Base-by-base conservation (phyloP, 2,797 vertebrate genomes). In the Chaenodraco wilsoni region DNA sequence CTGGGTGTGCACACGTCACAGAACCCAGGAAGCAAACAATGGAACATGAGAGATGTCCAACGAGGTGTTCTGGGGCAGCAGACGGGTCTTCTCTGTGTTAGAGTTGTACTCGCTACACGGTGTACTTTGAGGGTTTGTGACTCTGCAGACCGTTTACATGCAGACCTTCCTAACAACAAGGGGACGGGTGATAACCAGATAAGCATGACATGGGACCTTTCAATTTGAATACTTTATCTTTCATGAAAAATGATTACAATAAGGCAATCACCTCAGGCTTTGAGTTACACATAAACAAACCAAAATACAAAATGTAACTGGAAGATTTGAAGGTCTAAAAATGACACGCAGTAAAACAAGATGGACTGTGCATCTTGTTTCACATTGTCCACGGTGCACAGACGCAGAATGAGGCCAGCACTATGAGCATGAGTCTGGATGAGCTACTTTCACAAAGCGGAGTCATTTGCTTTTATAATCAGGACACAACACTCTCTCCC, bases 391-490 rank as follows among this genome's bases (percentile, higher is more conserved):
- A 9, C 33, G 8, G 33, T 37, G 33, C 33, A 37, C 13, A 46
- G n/a, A 56, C 55, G 17, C 54, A n/a, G 43, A 54, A 62, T 16
- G 9, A 61, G 9, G 48, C 23, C 41, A 61, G 3, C 6, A 3
- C 40, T 62, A 23, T 37, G 27, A 54, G 27, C 17, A 40, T 21
- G 12, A 46, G 49, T 17, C 19, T 23, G 15, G 9, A 16, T 45
- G 21, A 45, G n/a, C 12, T 55, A 37, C 58, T 31, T 45, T 60
- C 43, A 37, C 2, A 9, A n/a, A 48, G 31, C 46, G 0, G 16
- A 68, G 2, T 68, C 19, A 59, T n/a, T 31, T 37, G n/a, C 60
- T 57, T 23, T 45, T 15, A 50, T 44, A 55, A 48, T 74, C 31
- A 59, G 66, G 46, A 27, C 13, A 50, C 50, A 50, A 65, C 5